Conservation (phyloP, 2,888 invertebrate genomes). For the Mactromeris polynyma region DNA sequence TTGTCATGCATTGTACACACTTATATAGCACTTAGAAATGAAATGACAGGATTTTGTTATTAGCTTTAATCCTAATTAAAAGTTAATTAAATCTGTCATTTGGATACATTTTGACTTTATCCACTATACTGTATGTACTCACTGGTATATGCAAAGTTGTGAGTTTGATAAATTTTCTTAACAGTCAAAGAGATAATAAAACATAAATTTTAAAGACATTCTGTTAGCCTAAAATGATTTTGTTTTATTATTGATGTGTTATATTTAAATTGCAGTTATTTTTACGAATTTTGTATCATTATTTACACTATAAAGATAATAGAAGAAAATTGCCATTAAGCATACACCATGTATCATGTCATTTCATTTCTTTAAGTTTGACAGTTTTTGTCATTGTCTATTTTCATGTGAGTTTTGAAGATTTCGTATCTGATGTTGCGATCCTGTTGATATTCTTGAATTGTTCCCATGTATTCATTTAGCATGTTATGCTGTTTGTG, state of each 20-base stretch:
- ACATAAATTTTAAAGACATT: no score
- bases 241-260: no score
- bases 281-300: no score
- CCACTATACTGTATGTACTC: not conserved
- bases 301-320: no score
- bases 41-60: constrained; percentile 1
- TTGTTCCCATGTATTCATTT: not conserved
- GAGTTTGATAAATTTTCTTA: not conserved
- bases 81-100: not conserved
- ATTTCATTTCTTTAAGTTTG: not conserved
- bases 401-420: not conserved
- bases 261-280: no score
- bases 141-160: not conserved
- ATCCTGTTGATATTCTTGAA: not conserved
- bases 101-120: not conserved
- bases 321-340: no score
- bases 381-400: not conserved
- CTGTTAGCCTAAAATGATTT: no score
- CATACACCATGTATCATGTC: not conserved
- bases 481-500: not conserved
- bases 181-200: no score
- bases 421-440: not conserved
- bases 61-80: not conserved
- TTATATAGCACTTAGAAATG: not conserved
- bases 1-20: constrained; percentile 7